These are phyloP conservation scores for Meiosimyza decipiens DNA, from an alignment of 2,888 invertebrate species.

Conservation along the genomic window DNA sequence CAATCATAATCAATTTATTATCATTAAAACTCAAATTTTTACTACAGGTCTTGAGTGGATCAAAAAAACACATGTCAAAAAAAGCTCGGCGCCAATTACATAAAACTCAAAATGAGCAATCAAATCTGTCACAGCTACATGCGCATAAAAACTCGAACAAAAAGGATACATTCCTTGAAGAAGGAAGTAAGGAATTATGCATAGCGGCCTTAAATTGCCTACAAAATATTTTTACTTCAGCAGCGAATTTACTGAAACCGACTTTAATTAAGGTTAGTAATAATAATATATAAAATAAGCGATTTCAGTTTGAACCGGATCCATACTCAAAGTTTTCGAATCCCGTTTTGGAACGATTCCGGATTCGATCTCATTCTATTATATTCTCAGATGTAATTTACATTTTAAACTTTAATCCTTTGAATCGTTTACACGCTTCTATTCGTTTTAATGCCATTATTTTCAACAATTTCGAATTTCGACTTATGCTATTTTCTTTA, in stretches of 20 bases:
- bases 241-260: constrained; percentile 49
- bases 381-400: too few relatives aligned
- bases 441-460: too few relatives aligned
- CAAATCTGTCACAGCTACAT: constrained; percentile 51
- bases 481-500: too few relatives aligned
- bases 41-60: constrained; percentile 52
- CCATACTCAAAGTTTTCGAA: too few relatives aligned
- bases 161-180: constrained; percentile 47
- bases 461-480: too few relatives aligned
- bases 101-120: constrained; percentile 57
- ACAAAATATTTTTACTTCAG: constrained; percentile 46
- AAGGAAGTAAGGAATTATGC: constrained; percentile 49
- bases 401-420: too few relatives aligned
- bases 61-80: constrained; percentile 58
- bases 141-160: constrained; percentile 47
- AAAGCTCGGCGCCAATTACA: constrained; percentile 57
- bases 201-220: constrained; percentile 50
- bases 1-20: constrained; percentile 1
- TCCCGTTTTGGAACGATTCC: too few relatives aligned
- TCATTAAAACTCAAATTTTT: not conserved
- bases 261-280: constrained; percentile 48
- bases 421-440: too few relatives aligned
- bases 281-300: not conserved
- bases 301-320: not conserved
- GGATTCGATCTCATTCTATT: too few relatives aligned